Evolutionary conservation across 2,797 vertebrate species (phyloP).

Genomic region (Phrynocephalus guinanensis): DNA sequence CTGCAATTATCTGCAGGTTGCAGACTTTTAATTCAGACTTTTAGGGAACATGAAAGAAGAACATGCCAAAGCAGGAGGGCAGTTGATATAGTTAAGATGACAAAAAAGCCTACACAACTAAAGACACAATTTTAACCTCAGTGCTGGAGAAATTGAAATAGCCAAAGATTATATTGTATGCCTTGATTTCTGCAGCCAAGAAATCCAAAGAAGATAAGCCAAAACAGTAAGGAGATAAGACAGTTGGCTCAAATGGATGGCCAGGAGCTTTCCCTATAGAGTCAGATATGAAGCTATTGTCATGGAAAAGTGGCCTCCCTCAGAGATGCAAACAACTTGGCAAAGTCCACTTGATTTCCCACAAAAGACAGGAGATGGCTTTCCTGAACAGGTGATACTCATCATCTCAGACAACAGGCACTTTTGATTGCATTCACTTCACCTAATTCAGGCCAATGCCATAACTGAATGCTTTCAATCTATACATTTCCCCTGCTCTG

Average conservation of each 20-base stretch:
- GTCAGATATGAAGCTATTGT: background rate
- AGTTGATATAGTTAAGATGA: too few species aligned
- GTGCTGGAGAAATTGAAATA: too few species aligned
- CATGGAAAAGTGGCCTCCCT: background rate
- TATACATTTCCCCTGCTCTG: background rate
- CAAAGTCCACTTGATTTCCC: background rate
- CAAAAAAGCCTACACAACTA: background rate
- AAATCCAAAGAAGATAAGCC: too few species aligned
- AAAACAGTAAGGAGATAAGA: background rate
- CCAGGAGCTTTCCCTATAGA: background rate
- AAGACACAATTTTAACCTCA: too few species aligned
- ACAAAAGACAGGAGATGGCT: conserved; percentile 16
- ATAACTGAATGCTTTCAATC: background rate
- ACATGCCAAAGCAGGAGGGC: too few species aligned
- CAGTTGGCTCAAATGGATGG: background rate
- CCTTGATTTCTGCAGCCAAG: too few species aligned
- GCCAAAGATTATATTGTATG: too few species aligned
- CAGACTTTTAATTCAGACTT: too few species aligned
- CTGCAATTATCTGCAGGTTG: background rate
- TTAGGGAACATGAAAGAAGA: too few species aligned
- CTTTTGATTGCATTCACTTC: background rate
- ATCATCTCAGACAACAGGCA: background rate
- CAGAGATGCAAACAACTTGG: background rate
- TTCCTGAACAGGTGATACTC: background rate
- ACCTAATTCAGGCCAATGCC: background rate